Conservation (phyloP, 2,113 vertebrate species). For the Eidolon helvum region DNA sequence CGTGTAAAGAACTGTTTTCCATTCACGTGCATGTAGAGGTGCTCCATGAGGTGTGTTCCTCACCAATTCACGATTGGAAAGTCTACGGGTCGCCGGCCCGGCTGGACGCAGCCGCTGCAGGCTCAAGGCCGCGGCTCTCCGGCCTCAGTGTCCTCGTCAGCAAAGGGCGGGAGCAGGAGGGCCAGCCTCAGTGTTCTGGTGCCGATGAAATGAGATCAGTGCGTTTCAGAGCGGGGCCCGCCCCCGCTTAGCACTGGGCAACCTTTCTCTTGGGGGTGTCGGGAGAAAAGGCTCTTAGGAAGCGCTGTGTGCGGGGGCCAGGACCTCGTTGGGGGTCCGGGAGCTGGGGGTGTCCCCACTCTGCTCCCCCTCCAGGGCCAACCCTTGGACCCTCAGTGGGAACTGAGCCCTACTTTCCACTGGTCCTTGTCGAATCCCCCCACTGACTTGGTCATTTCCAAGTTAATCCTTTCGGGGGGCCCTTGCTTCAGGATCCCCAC, state of each 20-base stretch:
- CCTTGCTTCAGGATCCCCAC: neutral
- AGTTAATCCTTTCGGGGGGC: neutral
- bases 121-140: neutral
- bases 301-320: neutral
- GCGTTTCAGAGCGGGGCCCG: neutral
- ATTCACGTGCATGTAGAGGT: fast-evolving
- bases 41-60: neutral
- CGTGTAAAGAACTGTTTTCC: neutral
- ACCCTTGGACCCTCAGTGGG: neutral
- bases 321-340: neutral
- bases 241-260: neutral
- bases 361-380: neutral
- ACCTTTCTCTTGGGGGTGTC: too few relatives aligned
- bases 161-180: too few relatives aligned
- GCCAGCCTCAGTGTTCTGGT: neutral
- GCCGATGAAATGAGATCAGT: neutral
- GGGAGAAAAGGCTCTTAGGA: neutral
- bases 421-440: neutral
- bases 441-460: fast-evolving
- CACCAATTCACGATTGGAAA: too few relatives aligned
- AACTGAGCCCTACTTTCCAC: neutral
- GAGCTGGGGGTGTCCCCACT: fast-evolving
- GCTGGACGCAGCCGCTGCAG: neutral
- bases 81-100: neutral
- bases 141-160: neutral